Conservation (phyloP, 2,888 invertebrate species). For the Cataglyphis albicans region DNA sequence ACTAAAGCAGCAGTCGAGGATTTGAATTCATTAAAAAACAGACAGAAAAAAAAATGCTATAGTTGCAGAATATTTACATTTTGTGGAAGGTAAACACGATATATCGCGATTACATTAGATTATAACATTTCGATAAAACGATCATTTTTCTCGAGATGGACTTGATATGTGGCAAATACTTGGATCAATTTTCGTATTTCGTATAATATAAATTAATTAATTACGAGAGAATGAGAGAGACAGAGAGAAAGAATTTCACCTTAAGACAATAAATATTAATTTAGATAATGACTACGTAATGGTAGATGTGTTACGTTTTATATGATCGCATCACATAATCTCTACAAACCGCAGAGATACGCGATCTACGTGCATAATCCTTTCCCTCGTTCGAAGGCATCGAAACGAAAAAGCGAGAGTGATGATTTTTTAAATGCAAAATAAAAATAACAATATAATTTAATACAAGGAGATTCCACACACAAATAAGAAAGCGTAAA, state of each 20-base stretch:
- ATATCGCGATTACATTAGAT: constrained; percentile 23
- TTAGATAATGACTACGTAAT: not conserved
- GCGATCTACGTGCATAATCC: constrained; percentile 4
- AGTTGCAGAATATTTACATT: constrained; percentile 17
- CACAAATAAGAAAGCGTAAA: constrained; percentile 12
- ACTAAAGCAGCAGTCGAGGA: not conserved
- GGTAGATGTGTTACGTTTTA: constrained; percentile 11
- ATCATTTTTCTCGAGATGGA: not conserved
- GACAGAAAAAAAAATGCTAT: not conserved
- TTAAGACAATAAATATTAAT: not conserved
- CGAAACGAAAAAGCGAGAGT: constrained; percentile 23
- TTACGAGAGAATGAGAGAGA: not conserved
- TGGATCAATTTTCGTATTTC: constrained; percentile 12
- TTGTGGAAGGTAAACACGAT: constrained; percentile 1
- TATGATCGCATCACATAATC: constrained; percentile 21
- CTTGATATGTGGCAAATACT: constrained; percentile 36
- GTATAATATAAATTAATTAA: constrained; percentile 8
- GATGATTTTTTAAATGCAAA: constrained; percentile 18
- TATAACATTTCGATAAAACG: not conserved
- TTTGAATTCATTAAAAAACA: not conserved
- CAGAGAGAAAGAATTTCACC: constrained; percentile 24
- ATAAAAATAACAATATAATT: not conserved
- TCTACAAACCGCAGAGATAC: constrained; percentile 32
- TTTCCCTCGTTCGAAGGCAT: constrained; percentile 14
- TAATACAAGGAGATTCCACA: not conserved